These are phyloP conservation scores for Neodiprion fabricii DNA, from an alignment of 1,140 invertebrate species.

Conservation along the genomic window DNA sequence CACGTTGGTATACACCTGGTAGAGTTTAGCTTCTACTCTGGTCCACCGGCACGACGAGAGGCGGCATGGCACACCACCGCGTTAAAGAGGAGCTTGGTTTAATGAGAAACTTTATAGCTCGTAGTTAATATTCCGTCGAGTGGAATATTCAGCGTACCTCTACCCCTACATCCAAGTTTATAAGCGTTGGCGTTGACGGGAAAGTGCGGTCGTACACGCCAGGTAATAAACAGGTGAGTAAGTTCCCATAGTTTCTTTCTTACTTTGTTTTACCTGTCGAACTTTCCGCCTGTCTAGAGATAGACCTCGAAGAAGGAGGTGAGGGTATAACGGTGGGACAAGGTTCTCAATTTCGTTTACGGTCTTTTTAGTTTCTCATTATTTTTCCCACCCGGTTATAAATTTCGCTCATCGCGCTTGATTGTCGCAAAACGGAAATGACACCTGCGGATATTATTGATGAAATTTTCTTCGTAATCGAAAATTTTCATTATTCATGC, in stretches of 20 bases:
- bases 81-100: not conserved
- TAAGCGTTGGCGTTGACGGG: not conserved
- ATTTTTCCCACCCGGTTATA: too few relatives aligned
- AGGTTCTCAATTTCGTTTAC: too few relatives aligned
- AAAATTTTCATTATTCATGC: too few relatives aligned
- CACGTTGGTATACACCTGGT: not conserved
- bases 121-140: conserved; percentile 1
- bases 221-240: conserved; percentile 4
- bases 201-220: not conserved
- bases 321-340: too few relatives aligned
- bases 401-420: too few relatives aligned
- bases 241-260: conserved; percentile 1
- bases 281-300: too few relatives aligned
- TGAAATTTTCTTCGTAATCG: too few relatives aligned
- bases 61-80: not conserved
- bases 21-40: not conserved
- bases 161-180: not conserved
- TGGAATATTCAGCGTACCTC: conserved; percentile 1
- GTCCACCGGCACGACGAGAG: not conserved
- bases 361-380: too few relatives aligned
- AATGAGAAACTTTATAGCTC: conserved; percentile 7
- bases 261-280: not conserved
- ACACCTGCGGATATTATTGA: too few relatives aligned
- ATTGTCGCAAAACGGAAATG: too few relatives aligned
- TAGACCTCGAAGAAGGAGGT: too few relatives aligned